Base-by-base conservation (phyloP, 2,888 invertebrate species). In the Apodemia zela region DNA sequence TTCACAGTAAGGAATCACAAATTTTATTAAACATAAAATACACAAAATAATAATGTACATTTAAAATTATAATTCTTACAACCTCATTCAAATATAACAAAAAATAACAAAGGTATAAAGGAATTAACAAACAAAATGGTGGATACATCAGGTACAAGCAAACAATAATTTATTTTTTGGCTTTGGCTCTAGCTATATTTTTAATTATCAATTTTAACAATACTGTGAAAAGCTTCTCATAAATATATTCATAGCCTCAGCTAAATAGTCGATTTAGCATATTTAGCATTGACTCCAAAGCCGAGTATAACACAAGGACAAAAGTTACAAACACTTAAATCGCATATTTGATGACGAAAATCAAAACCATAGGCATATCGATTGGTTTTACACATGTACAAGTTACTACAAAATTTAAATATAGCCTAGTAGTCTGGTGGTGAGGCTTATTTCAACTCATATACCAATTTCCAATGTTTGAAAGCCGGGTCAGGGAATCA, bases 91-190 rank as follows among this genome's bases (percentile, higher is more conserved):
- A 68, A 71, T 64, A 72, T 67, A 62, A 62, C 58, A 62, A 62
- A 33, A 15, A 62, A 38, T 47, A 57, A 47, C 65, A 69, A 66
- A 60, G 21, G 25, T 60, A 65, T 69, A 70, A 58, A 66, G 65
- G 45, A 51, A 58, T 62, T 29, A 63, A 63, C 60, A 45, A 65
- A 63, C 68, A 72, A 69, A 67, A 69, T 58, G 72, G 72, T 73
- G 78, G 78, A 75, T 75, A 76, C 73, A 66, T 68, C 68, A 68
- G 68, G 68, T 66, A 66, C 68, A 61, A 64, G 63, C 49, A 63
- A 63, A 65, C 60, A 65, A 63, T 58, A 4, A 64, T 66, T 65
- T 61, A 65, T 68, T 42, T 38, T 15, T 63, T 79, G 77, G 76
- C 70, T 75, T 72, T 47, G 62, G 54, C 54, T 54, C 54, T 54